Base-by-base conservation (phyloP, 2,113 vertebrate genomes). In the Cygnus buccinator region DNA sequence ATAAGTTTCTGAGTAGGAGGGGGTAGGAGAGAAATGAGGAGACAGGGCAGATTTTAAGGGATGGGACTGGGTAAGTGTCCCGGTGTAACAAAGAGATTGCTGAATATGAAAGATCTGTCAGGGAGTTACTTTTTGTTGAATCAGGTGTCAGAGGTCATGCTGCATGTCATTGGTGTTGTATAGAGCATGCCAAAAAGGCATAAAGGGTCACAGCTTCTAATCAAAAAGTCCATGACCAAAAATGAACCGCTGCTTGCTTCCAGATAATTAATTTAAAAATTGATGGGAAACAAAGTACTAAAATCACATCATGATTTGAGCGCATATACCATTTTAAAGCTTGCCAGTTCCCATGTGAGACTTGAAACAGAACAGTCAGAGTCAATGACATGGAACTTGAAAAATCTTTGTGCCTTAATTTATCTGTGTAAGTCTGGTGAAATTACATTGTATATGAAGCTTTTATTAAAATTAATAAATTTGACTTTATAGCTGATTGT, bases 261-360 rank as follows among this genome's bases (percentile, higher is more conserved):
- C 97, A 98, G 98, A 99, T 99, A 98, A 99, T 99, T 99, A 98
- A 99, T 99, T 99, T 98, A 98, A 98, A 98, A 98, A 98, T 98
- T 98, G 98, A 99, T 97, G 97, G 97, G 97, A 96, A 98, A 97
- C 97, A 97, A 98, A 98, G 93, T 97, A 92, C 94, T 95, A 91
- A 95, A 96, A 96, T 97, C 87, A 91, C 95, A 85, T 98, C 92
- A 95, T 96, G 96, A 97, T 97, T 95, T 48, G 17, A 83, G 72
- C 73, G 11, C 83, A 67, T 83, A 96, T 78, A 93, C 52, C 58
- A 62, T 90, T 95, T 97, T 81, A 81, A 94, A 95, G 89, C 93
- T 84, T 29, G 68, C 61, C 68, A 43, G 76, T 93, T 82, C 63
- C 46, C 19, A 5, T 28, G 52, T 48, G 72, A 90, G 66, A 58